Evolutionary conservation across 2,888 invertebrate genomes (phyloP).

Genomic region (Spodoptera exigua): DNA sequence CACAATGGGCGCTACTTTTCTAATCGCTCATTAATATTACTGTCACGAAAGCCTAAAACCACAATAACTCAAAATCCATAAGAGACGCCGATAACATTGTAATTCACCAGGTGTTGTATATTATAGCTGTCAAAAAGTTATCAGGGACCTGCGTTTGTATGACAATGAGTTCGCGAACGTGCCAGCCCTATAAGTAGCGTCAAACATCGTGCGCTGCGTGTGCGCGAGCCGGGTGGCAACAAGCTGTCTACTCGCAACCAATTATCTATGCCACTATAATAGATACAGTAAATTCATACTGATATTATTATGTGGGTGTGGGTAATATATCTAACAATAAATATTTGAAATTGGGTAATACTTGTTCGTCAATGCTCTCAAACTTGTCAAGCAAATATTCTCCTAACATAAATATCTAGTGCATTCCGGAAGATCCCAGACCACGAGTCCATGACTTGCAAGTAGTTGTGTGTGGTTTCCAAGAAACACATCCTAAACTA

Average conservation of each 20-base stretch:
- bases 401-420: constrained; percentile 22
- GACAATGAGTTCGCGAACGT: constrained; percentile 38
- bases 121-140: constrained; percentile 42
- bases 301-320: constrained; percentile 59
- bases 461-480: constrained; percentile 36
- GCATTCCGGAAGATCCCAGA: constrained; percentile 9
- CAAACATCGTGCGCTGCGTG: constrained; percentile 50
- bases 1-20: constrained; percentile 5
- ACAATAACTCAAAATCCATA: constrained; percentile 32
- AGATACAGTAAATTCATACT: constrained; percentile 60
- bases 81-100: constrained; percentile 32
- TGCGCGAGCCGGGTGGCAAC: constrained; percentile 72
- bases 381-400: constrained; percentile 24
- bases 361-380: constrained; percentile 48
- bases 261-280: constrained; percentile 69
- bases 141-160: constrained; percentile 35
- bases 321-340: constrained; percentile 54
- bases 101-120: constrained; percentile 47
- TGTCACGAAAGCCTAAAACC: constrained; percentile 26
- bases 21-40: constrained; percentile 32
- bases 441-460: constrained; percentile 1
- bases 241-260: constrained; percentile 71
- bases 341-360: constrained; percentile 59
- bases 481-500: constrained; percentile 44
- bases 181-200: constrained; percentile 50